A percentile compares a stretch with the other conserved stretches of the same genome.
phyloP scores from a whole-genome alignment of 2,888 invertebrate species.

The Eupeodes luniger region DNA sequence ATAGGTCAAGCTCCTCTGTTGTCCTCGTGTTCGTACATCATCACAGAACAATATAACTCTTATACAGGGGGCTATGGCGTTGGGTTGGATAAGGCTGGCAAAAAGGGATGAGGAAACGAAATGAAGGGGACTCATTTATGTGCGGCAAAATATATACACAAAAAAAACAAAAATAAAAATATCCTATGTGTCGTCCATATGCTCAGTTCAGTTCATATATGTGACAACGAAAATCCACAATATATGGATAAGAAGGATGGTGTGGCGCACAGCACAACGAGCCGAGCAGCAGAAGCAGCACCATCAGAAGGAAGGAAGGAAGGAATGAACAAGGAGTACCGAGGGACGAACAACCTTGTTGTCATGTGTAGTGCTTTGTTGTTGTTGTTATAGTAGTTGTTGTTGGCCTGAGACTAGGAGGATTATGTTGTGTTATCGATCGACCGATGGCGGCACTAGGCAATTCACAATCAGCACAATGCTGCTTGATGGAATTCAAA shows the following conservation, averaged over 20 bases:
- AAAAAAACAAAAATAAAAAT: background rate
- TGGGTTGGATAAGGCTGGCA: no score
- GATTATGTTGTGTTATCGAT: conserved; percentile 65
- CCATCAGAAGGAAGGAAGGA: no score
- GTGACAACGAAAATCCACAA: conserved; percentile 31
- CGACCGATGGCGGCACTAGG: conserved; percentile 58
- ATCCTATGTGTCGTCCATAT: conserved; percentile 15
- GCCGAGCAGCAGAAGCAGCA: no score
- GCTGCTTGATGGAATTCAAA: background rate
- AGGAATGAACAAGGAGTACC: background rate
- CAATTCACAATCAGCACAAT: conserved; percentile 40
- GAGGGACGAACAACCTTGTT: conserved; percentile 34
- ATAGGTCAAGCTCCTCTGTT: conserved; percentile 68
- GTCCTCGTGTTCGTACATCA: conserved; percentile 14
- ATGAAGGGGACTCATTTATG: conserved; percentile 6
- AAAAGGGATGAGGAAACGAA: background rate
- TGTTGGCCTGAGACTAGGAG: background rate
- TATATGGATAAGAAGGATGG: background rate
- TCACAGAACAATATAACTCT: background rate
- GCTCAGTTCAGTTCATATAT: background rate
- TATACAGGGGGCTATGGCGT: no score
- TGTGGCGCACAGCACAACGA: conserved; percentile 8
- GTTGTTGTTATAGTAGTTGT: conserved; percentile 13
- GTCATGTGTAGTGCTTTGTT: conserved; percentile 55
- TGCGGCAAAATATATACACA: background rate